A percentile compares a stretch with the other conserved stretches of the same genome.
phyloP scores from a whole-genome alignment of 2,888 invertebrate species.

The Galeopsomyia nigrocyanea region DNA sequence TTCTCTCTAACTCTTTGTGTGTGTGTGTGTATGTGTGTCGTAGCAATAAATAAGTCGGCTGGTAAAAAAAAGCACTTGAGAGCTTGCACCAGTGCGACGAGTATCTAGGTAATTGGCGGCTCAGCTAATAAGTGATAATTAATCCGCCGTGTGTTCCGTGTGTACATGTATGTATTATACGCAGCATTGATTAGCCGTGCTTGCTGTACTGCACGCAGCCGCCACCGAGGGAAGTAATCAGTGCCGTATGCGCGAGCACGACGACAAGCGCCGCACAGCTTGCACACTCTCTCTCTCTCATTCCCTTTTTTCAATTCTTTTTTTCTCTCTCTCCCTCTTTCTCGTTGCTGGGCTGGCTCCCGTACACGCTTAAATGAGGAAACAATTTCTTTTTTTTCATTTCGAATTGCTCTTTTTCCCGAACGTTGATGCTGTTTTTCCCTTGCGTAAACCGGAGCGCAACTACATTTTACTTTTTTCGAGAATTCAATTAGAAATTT shows the following conservation, averaged over 20 bases:
- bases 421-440: no score
- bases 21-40: not conserved
- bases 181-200: slow-evolving; percentile 31
- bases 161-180: not conserved
- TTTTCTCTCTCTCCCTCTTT: slow-evolving; percentile 20
- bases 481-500: no score
- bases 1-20: not conserved
- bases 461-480: no score
- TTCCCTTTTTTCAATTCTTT: slow-evolving; percentile 3
- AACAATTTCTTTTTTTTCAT: not conserved
- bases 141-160: not conserved
- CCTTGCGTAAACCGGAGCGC: no score
- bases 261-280: not conserved
- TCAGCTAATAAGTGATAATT: slow-evolving; percentile 27
- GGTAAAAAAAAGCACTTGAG: no score
- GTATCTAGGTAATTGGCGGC: slow-evolving; percentile 24
- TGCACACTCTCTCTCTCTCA: not conserved
- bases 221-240: slow-evolving; percentile 22
- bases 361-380: not conserved
- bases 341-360: not conserved
- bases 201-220: not conserved
- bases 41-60: no score
- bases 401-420: no score
- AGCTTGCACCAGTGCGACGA: not conserved
- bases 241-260: slow-evolving; percentile 11